These are phyloP conservation scores for Peucedramus taeniatus DNA, from an alignment of 2,113 vertebrate species.

Conservation along the genomic window DNA sequence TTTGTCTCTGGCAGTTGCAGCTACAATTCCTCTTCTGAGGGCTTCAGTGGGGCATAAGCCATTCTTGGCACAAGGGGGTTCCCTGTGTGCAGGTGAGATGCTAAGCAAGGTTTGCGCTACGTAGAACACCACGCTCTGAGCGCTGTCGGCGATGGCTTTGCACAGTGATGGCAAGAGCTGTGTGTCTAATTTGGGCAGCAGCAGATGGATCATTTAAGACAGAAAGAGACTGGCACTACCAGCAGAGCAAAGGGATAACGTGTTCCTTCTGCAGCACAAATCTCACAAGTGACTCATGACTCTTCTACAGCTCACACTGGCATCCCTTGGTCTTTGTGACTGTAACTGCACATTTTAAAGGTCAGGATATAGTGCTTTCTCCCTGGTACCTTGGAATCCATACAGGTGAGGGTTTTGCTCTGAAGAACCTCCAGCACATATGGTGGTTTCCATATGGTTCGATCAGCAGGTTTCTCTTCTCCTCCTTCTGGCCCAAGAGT, in stretches of 20 bases:
- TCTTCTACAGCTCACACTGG: not conserved
- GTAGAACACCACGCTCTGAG: not conserved
- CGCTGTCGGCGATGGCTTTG: not conserved
- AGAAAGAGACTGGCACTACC: constrained; percentile 54
- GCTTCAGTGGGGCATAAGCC: not conserved
- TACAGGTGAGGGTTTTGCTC: not conserved
- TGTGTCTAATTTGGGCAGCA: constrained; percentile 58
- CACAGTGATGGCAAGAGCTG: not conserved
- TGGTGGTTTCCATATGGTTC: not conserved
- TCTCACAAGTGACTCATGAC: constrained; percentile 59
- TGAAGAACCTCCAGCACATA: not conserved
- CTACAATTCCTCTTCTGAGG: not conserved
- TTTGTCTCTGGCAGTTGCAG: not conserved
- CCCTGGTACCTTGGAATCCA: not conserved
- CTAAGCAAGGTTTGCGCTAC: not conserved
- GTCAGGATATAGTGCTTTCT: not conserved
- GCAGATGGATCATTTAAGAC: constrained; percentile 53
- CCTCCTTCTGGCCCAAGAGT: not conserved
- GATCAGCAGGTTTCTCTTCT: not conserved
- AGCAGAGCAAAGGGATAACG: constrained; percentile 39
- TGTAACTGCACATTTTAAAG: constrained; percentile 32
- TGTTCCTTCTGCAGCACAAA: constrained; percentile 48
- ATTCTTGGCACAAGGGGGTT: not conserved
- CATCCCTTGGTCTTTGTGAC: constrained; percentile 18
- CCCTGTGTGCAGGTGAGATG: not conserved